Conservation (phyloP, 1,140 invertebrate genomes). For the Gerris buenoi region DNA sequence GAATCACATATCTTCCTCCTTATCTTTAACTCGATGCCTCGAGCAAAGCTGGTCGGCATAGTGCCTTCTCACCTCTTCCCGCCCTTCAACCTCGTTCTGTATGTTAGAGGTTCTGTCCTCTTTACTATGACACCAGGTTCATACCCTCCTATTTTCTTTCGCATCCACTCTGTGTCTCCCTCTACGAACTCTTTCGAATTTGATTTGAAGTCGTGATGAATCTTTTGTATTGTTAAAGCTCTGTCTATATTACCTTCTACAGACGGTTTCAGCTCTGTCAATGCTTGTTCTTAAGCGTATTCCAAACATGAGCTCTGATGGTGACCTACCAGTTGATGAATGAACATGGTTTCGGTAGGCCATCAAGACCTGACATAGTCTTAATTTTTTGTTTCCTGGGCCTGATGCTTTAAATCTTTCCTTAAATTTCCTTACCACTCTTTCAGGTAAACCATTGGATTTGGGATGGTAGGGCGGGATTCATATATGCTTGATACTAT, state of each 20-base stretch:
- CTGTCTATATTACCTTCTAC: not conserved
- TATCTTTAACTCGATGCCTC: no score
- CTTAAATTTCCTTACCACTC: not conserved
- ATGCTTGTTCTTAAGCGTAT: not conserved
- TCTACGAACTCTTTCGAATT: not conserved
- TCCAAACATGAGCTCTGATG: not conserved
- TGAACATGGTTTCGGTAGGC: not conserved
- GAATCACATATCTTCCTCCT: no score
- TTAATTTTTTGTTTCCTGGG: not conserved
- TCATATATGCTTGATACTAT: not conserved
- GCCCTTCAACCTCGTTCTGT: no score
- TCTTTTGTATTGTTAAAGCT: not conserved
- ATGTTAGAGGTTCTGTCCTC: no score
- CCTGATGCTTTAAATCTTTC: not conserved
- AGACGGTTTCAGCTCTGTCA: not conserved
- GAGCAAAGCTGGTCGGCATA: no score
- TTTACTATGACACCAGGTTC: no score
- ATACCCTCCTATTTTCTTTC: no score
- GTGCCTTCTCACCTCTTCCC: no score
- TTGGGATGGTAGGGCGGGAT: not conserved
- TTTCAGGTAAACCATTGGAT: not conserved
- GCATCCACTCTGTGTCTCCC: no score
- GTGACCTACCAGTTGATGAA: not conserved
- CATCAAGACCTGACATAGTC: not conserved
- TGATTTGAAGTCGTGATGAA: not conserved